These are phyloP conservation scores for Galagoides demidoff DNA, from an alignment of 2,797 vertebrate genomes.

Conservation along the genomic window DNA sequence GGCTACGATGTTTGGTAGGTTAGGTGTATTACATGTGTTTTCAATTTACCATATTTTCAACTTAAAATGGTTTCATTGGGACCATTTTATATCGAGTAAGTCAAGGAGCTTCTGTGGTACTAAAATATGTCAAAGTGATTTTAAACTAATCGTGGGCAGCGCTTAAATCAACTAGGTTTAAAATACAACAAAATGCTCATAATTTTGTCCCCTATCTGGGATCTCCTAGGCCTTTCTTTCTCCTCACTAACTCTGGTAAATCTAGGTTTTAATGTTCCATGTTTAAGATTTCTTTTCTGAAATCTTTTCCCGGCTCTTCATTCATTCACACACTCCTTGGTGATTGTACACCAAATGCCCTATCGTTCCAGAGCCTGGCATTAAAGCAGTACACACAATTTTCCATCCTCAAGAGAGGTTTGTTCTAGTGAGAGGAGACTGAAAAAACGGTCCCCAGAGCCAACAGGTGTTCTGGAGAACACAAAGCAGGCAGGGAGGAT, in stretches of 20 bases:
- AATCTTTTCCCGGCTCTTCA: background rate
- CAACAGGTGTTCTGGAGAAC: background rate
- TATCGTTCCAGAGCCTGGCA: background rate
- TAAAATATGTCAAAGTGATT: background rate
- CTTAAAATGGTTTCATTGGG: background rate
- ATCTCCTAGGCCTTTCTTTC: background rate
- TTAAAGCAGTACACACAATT: background rate
- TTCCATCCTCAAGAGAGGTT: background rate
- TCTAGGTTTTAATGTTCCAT: background rate
- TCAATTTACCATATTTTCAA: background rate
- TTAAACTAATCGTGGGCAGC: background rate
- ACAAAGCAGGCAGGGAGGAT: background rate
- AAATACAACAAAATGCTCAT: background rate
- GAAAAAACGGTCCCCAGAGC: background rate
- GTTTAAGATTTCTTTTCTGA: slow-evolving; percentile 17
- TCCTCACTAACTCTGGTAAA: background rate
- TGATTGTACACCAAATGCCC: background rate
- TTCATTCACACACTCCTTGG: background rate
- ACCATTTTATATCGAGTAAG: background rate
- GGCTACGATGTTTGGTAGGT: background rate
- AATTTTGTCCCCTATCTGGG: background rate
- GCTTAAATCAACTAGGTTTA: background rate
- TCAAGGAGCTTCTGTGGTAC: background rate
- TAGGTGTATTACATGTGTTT: background rate
- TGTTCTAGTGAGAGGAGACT: background rate